Conservation (phyloP, 2,113 vertebrate genomes). For the Macquaria ambigua region DNA sequence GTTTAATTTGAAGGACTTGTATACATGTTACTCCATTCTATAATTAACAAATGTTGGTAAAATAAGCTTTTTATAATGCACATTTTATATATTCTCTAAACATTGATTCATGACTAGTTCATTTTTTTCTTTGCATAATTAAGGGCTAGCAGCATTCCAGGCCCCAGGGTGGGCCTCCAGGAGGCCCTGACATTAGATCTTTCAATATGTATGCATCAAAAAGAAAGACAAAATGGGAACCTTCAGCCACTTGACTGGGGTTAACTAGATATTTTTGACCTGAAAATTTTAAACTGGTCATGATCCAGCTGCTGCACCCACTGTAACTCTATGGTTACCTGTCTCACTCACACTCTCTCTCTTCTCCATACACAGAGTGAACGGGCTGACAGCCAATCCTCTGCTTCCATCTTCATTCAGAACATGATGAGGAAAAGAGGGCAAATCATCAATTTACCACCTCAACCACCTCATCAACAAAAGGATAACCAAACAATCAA, state of each 20-base stretch:
- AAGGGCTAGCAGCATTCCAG: background rate
- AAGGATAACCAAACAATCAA: background rate
- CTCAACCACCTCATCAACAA: background rate
- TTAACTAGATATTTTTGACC: background rate
- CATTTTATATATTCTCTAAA: too few relatives aligned
- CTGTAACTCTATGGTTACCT: background rate
- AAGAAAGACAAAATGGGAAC: background rate
- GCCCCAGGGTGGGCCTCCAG: background rate
- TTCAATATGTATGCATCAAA: background rate
- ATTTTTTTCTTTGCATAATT: background rate
- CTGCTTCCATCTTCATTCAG: conserved; percentile 10
- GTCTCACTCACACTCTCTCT: background rate
- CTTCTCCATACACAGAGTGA: background rate
- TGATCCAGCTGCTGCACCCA: too few relatives aligned
- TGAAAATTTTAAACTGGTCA: background rate
- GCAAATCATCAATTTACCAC: background rate
- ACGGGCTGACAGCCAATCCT: background rate
- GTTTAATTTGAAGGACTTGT: too few relatives aligned
- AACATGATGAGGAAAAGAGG: background rate
- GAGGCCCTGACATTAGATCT: background rate
- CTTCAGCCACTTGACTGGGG: background rate
- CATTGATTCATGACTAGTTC: background rate
- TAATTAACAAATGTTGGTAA: too few relatives aligned
- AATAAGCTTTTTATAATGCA: too few relatives aligned
- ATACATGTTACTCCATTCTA: too few relatives aligned